These are phyloP conservation scores for Dolichoris vasculosae DNA, from an alignment of 1,140 invertebrate species.

Conservation along the genomic window DNA sequence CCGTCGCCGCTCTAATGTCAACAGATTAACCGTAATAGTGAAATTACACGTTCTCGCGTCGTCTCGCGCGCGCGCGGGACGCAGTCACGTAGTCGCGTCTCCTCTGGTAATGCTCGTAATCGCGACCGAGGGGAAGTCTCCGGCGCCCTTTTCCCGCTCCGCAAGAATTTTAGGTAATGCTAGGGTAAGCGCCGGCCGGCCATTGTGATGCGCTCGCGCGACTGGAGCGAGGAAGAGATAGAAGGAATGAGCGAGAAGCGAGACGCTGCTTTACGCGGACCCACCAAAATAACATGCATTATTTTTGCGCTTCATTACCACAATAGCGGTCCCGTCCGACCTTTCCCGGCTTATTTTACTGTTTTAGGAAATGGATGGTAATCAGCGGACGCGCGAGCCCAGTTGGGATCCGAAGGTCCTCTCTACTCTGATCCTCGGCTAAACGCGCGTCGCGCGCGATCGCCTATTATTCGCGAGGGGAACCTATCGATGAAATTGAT, in stretches of 20 bases:
- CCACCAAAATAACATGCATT: conserved; percentile 62
- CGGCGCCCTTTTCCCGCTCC: neutral
- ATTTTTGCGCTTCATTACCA: conserved; percentile 60
- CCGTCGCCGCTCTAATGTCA: conserved; percentile 68
- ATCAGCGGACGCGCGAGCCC: conserved; percentile 42
- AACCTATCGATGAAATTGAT: conserved; percentile 42
- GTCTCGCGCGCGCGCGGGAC: neutral
- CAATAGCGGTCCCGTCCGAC: neutral
- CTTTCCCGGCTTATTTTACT: conserved; percentile 8
- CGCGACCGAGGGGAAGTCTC: neutral
- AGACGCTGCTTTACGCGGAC: conserved; percentile 39
- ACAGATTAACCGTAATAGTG: conserved; percentile 74
- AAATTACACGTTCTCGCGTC: conserved; percentile 70
- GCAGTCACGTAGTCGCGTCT: conserved; percentile 25
- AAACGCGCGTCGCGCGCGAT: conserved; percentile 26
- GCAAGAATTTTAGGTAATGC: conserved; percentile 59
- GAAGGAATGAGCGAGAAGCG: conserved; percentile 35
- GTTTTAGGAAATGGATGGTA: conserved; percentile 54
- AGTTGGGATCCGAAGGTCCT: neutral
- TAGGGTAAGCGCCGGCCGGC: conserved; percentile 56
- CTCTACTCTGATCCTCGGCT: neutral
- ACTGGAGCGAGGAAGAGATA: neutral
- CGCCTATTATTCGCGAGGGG: conserved; percentile 34
- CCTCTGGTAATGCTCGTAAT: conserved; percentile 59
- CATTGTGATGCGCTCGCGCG: conserved; percentile 32